Evolutionary conservation across 2,113 vertebrate species (phyloP).

Genomic region (Mobula birostris): DNA sequence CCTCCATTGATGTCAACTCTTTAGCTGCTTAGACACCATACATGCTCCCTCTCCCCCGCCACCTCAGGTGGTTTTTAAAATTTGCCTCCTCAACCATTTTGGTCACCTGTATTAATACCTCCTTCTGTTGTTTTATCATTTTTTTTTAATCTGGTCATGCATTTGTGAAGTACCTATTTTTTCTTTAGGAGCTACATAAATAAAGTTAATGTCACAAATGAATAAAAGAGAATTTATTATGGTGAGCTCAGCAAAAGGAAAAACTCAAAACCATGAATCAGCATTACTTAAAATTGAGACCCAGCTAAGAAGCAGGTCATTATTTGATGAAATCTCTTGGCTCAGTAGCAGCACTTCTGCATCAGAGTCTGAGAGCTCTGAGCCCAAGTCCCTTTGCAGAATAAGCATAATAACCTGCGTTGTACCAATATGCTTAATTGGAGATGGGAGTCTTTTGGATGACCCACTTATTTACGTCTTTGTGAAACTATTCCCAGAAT

Average conservation of each 20-base stretch:
- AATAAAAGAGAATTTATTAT: neutral
- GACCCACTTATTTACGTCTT: too few species aligned
- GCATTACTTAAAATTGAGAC: neutral
- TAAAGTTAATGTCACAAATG: neutral
- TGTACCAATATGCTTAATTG: neutral
- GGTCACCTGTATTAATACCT: neutral
- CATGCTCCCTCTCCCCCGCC: neutral
- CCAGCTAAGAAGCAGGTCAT: neutral
- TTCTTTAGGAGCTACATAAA: neutral
- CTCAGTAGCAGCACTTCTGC: neutral
- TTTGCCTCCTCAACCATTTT: neutral
- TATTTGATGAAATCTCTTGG: neutral
- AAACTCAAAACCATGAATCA: neutral
- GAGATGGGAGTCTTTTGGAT: neutral
- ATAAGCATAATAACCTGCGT: neutral
- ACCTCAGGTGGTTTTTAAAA: neutral
- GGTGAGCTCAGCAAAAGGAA: neutral
- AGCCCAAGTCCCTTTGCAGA: neutral
- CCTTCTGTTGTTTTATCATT: neutral
- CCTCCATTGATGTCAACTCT: neutral
- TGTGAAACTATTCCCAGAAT: neutral
- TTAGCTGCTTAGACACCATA: neutral
- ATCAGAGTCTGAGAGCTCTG: neutral
- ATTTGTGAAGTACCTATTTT: neutral
- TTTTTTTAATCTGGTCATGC: too few species aligned